These are phyloP conservation scores for Panagrolaimus sp. DNA, from an alignment of 1,140 invertebrate genomes.

Conservation along the genomic window DNA sequence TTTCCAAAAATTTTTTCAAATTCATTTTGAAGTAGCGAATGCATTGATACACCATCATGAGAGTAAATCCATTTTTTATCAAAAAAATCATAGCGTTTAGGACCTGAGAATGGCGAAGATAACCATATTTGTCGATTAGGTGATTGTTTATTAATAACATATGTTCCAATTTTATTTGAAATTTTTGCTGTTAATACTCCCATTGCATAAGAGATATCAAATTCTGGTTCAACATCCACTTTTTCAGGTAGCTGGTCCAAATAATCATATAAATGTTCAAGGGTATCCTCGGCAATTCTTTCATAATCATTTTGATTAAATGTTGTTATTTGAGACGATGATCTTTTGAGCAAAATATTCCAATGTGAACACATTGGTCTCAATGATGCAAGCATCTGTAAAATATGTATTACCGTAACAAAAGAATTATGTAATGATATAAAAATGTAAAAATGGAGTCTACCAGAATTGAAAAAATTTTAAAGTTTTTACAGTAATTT, in stretches of 20 bases:
- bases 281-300: conserved; percentile 33
- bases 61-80: conserved; percentile 77
- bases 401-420: too few relatives aligned
- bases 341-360: too few relatives aligned
- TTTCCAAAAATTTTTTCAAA: conserved; percentile 61
- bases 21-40: conserved; percentile 75
- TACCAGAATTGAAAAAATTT: too few relatives aligned
- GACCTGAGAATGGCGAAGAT: conserved; percentile 59
- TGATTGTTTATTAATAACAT: conserved; percentile 63
- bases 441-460: too few relatives aligned
- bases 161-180: conserved; percentile 58
- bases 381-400: neutral
- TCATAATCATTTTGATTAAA: conserved; percentile 14
- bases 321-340: neutral
- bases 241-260: conserved; percentile 35
- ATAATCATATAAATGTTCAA: conserved; percentile 30
- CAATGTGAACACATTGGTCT: too few relatives aligned
- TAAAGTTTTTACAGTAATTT: too few relatives aligned
- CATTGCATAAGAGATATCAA: conserved; percentile 53
- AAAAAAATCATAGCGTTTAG: conserved; percentile 34
- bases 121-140: conserved; percentile 63
- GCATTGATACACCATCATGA: conserved; percentile 74
- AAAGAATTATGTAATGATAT: too few relatives aligned
- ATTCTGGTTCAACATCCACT: conserved; percentile 23
- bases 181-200: conserved; percentile 60